Conservation (phyloP, 2,113 vertebrate species). For the Amphiprion percula region DNA sequence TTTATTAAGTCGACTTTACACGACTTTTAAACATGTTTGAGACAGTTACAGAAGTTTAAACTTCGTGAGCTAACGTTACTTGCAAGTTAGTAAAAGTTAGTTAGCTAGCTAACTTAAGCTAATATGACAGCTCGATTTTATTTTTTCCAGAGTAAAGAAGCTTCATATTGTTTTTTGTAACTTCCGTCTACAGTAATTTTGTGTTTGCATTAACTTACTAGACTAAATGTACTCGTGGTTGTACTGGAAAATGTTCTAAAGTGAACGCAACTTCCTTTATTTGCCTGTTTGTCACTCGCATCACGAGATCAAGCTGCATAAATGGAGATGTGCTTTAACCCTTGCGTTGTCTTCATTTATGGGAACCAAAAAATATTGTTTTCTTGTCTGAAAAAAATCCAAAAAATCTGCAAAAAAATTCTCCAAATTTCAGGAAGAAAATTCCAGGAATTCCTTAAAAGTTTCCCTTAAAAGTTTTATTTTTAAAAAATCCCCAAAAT, state of each 20-base stretch:
- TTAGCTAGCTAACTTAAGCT: slow-evolving; percentile 51
- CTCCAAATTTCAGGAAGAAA: too few species aligned
- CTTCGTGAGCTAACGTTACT: neutral
- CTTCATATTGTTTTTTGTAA: neutral
- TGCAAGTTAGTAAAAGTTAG: slow-evolving; percentile 7
- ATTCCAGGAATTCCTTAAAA: too few species aligned
- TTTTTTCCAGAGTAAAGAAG: too few species aligned
- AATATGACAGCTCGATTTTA: neutral
- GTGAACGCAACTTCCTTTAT: slow-evolving; percentile 51
- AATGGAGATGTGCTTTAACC: neutral
- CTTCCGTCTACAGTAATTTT: neutral
- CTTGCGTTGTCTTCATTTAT: too few species aligned
- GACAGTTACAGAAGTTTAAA: neutral
- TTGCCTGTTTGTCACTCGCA: slow-evolving; percentile 7
- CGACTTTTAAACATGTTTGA: neutral
- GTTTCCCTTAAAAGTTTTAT: too few species aligned
- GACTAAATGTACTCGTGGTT: neutral
- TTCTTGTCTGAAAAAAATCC: too few species aligned
- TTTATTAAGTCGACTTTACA: neutral
- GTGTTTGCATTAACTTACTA: neutral
- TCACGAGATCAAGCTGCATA: slow-evolving; percentile 45
- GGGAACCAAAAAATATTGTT: too few species aligned
- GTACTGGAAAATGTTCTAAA: slow-evolving; percentile 25
- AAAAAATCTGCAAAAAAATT: too few species aligned
- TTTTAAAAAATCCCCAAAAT: too few species aligned